Conservation (phyloP, 2,797 vertebrate species). For the Lagocephalus sceleratus region DNA sequence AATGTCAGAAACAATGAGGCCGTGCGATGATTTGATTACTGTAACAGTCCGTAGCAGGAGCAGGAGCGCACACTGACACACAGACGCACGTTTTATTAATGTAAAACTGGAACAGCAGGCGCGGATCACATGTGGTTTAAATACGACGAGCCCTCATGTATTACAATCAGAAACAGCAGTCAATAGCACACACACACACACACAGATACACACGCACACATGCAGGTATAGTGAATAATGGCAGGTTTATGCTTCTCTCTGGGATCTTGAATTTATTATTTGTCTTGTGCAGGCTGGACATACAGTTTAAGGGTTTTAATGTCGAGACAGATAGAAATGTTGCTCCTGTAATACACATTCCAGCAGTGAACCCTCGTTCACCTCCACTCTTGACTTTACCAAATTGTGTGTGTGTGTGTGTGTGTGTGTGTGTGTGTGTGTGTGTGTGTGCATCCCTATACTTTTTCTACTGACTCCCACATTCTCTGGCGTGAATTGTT, state of each 20-base stretch:
- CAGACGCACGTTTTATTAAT: slow-evolving; percentile 48
- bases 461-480: too few relatives aligned
- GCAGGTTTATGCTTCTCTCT: slow-evolving; percentile 43
- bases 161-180: slow-evolving; percentile 57
- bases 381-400: slow-evolving; percentile 10
- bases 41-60: slow-evolving; percentile 46
- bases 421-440: neutral
- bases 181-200: slow-evolving; percentile 12
- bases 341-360: slow-evolving; percentile 57
- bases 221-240: slow-evolving; percentile 43
- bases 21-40: slow-evolving; percentile 68
- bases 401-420: neutral
- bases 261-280: slow-evolving; percentile 57
- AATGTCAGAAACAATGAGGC: slow-evolving; percentile 62
- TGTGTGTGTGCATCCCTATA: too few relatives aligned
- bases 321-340: slow-evolving; percentile 55
- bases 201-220: slow-evolving; percentile 9
- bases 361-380: slow-evolving; percentile 31
- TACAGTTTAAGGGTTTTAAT: slow-evolving; percentile 33
- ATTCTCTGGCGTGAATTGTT: neutral
- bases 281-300: slow-evolving; percentile 45
- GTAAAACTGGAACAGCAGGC: slow-evolving; percentile 55
- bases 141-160: slow-evolving; percentile 48
- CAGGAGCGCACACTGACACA: slow-evolving; percentile 28
- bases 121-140: slow-evolving; percentile 65